Evolutionary conservation across 1,140 invertebrate genomes (phyloP).

Genomic region (Chironomus striatipennis): DNA sequence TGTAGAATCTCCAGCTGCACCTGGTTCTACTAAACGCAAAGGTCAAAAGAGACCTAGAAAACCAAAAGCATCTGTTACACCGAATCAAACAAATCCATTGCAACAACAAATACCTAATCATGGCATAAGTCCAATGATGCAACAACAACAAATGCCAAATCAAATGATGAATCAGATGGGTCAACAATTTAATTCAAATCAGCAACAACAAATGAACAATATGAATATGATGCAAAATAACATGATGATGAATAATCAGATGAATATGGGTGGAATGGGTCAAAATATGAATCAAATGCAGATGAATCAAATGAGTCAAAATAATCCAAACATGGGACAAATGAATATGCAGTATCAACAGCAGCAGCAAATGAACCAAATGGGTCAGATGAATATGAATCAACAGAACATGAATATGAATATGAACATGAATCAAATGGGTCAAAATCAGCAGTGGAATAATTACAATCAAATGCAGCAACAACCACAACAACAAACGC

Average conservation of each 20-base stretch:
- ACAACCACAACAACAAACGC: conserved; percentile 34
- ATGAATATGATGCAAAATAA: background rate
- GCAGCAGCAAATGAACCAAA: conserved; percentile 33
- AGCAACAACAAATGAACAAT: conserved; percentile 31
- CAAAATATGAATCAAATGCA: conserved; percentile 30
- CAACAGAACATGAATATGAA: conserved; percentile 34
- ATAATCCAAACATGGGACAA: conserved; percentile 28
- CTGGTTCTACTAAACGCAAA: conserved; percentile 41
- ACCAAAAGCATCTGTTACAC: conserved; percentile 32
- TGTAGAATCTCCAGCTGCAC: conserved; percentile 45
- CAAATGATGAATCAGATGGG: conserved; percentile 32
- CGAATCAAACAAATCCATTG: conserved; percentile 24
- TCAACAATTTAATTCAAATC: conserved; percentile 34
- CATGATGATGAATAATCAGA: conserved; percentile 9
- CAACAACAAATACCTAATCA: conserved; percentile 35
- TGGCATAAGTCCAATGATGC: conserved; percentile 29
- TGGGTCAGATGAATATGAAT: conserved; percentile 41
- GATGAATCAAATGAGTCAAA: conserved; percentile 28
- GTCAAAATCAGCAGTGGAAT: conserved; percentile 17
- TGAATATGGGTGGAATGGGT: conserved; percentile 31
- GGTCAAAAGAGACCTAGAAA: conserved; percentile 40
- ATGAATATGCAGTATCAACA: conserved; percentile 29
- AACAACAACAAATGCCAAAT: conserved; percentile 34
- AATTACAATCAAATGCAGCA: conserved; percentile 27
- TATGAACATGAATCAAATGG: conserved; percentile 22